These are phyloP conservation scores for Drosophila subpulchrella DNA, from an alignment of 1,140 invertebrate species.

Conservation along the genomic window DNA sequence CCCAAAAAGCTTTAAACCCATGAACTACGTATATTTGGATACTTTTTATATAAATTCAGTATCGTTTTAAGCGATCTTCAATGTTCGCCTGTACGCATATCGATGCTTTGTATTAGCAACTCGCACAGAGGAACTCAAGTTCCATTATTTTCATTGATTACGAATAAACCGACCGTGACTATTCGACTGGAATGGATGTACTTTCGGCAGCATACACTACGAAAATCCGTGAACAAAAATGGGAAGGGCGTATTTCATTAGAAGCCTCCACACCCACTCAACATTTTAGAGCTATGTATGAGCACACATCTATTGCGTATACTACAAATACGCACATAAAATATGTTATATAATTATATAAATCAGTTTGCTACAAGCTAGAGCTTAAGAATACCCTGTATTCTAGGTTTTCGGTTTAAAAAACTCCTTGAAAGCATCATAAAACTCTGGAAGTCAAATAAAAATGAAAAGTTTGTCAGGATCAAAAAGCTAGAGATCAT, in stretches of 20 bases:
- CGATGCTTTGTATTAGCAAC: slow-evolving; percentile 41
- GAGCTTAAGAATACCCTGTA: not conserved
- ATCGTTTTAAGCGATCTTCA: slow-evolving; percentile 42
- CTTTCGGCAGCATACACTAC: slow-evolving; percentile 47
- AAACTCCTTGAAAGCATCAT: not conserved
- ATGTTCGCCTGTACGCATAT: slow-evolving; percentile 42
- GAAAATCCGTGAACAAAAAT: slow-evolving; percentile 46
- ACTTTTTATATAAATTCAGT: slow-evolving; percentile 20
- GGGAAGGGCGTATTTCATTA: slow-evolving; percentile 50
- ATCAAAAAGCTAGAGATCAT: too few relatives aligned
- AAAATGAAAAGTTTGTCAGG: not conserved
- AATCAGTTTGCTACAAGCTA: slow-evolving; percentile 1
- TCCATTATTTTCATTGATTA: slow-evolving; percentile 49
- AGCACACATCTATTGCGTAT: slow-evolving; percentile 16
- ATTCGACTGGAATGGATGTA: slow-evolving; percentile 47
- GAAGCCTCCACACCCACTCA: slow-evolving; percentile 45
- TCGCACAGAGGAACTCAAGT: slow-evolving; percentile 42
- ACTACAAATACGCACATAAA: slow-evolving; percentile 22
- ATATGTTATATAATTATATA: slow-evolving; percentile 14
- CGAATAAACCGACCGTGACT: slow-evolving; percentile 46
- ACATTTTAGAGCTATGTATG: slow-evolving; percentile 33
- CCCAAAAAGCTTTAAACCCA: not conserved
- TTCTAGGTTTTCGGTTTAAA: not conserved
- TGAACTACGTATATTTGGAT: not conserved
- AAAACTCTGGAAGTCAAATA: not conserved